phyloP scores from a whole-genome alignment of 2,888 invertebrate species.

The Ectemnius lituratus region DNA sequence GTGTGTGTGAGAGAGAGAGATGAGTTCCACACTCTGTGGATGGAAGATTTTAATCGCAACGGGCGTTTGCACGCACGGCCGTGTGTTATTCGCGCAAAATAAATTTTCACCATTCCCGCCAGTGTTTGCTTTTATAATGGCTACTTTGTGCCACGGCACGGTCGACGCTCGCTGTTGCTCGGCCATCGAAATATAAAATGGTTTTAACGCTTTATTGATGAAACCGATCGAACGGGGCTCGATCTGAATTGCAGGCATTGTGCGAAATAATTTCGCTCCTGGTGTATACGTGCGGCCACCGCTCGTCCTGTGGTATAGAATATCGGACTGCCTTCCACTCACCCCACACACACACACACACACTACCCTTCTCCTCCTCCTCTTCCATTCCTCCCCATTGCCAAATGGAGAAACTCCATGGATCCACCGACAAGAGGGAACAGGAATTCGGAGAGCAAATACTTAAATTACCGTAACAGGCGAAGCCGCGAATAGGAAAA shows the following conservation, averaged over 20 bases:
- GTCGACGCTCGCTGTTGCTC: neutral
- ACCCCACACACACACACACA: too few relatives aligned
- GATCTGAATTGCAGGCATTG: constrained; percentile 1
- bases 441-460: constrained; percentile 1
- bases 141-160: neutral
- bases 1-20: neutral
- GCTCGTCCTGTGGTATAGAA: too few relatives aligned
- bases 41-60: neutral
- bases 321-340: neutral
- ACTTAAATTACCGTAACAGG: neutral
- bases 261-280: constrained; percentile 2
- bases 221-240: neutral
- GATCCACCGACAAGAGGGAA: neutral
- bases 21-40: neutral
- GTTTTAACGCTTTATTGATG: constrained; percentile 6
- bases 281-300: too few relatives aligned
- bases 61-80: too few relatives aligned
- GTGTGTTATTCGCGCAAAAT: too few relatives aligned
- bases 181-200: neutral
- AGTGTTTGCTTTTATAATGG: neutral
- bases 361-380: neutral
- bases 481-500: too few relatives aligned
- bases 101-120: neutral
- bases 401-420: neutral
- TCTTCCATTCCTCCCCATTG: neutral